Base-by-base conservation (phyloP, 2,888 invertebrate species). In the Tetranychus piercei region DNA sequence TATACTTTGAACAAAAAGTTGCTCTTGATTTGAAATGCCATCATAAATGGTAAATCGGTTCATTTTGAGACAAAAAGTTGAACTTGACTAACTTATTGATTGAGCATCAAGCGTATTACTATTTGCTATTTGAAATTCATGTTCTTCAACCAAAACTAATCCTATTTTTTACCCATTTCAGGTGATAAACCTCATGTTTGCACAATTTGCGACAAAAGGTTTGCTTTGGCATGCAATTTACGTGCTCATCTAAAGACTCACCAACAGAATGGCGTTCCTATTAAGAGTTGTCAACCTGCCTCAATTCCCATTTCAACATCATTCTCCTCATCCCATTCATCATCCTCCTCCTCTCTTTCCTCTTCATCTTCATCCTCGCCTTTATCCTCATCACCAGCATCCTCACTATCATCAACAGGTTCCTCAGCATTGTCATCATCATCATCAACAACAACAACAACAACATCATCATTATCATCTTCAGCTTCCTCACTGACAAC, bases 171-270 rank as follows among this genome's bases (percentile, higher is more conserved):
- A 2, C 18, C 20, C 15, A 11, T 44, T 67, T 15, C 84, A 89
- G 89, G 89, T 78, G 88, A 88, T 81, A 88, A 88, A 81, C 89
- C 89, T 18, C 88, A 88, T 81, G 86, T 87, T 70, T 89, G 89
- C 81, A 86, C 87, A 78, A 82, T 88, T 43, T 89, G 89, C 82
- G 86, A 86, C 80, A 89, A 89, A 82, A 86, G 87, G 80, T 89
- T 89, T 80, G 88, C 89, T 6, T 82, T 89, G 77, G 88, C 88
- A 72, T 89, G 88, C 82, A 89, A 89, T 81, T 82, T 89, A 77
- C 84, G 88, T 79, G 88, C 88, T 0, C 89, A 89, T 81, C 85
- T 88, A 85, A 89, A 89, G 82, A 89, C 88, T 3, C 89, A 89
- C n/a, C 73, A 73, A 73, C 43, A 71, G 6, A 44, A 44, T 71